Conservation (phyloP, 2,888 invertebrate species). For the Torymus texanus region DNA sequence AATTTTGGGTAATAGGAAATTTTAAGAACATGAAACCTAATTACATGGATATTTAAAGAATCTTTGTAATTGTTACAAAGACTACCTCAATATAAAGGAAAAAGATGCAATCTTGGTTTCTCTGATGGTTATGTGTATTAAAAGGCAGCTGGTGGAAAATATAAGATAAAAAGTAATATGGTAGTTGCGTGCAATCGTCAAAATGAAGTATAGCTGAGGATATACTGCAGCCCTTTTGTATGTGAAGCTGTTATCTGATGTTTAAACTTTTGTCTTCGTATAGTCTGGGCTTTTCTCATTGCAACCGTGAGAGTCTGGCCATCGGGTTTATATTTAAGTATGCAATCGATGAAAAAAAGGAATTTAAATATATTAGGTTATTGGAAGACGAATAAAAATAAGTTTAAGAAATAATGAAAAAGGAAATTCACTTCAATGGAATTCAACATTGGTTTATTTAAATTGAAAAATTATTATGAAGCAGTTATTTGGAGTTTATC, state of each 20-base stretch:
- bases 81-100: slow-evolving; percentile 40
- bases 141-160: slow-evolving; percentile 65
- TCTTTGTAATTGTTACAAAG: slow-evolving; percentile 22
- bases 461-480: slow-evolving; percentile 25
- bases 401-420: slow-evolving; percentile 21
- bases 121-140: slow-evolving; percentile 44
- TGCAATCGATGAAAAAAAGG: slow-evolving; percentile 29
- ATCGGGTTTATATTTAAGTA: slow-evolving; percentile 43
- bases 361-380: slow-evolving; percentile 34
- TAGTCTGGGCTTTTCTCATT: slow-evolving; percentile 61
- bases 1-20: slow-evolving; percentile 23
- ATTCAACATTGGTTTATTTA: slow-evolving; percentile 36
- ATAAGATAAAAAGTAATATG: slow-evolving; percentile 57
- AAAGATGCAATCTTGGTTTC: slow-evolving; percentile 29
- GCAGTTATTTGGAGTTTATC: slow-evolving; percentile 35
- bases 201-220: slow-evolving; percentile 50
- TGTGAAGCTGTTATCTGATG: slow-evolving; percentile 72
- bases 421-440: slow-evolving; percentile 25
- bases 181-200: slow-evolving; percentile 46
- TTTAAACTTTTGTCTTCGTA: slow-evolving; percentile 64
- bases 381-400: slow-evolving; percentile 33
- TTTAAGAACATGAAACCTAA: slow-evolving; percentile 11
- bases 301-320: slow-evolving; percentile 39
- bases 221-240: slow-evolving; percentile 74
- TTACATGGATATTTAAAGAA: slow-evolving; percentile 3